A percentile compares a stretch with the other conserved stretches of the same genome.
Evolutionary conservation across 2,888 invertebrate genomes (phyloP).

Genomic region (Brenthis ino): DNA sequence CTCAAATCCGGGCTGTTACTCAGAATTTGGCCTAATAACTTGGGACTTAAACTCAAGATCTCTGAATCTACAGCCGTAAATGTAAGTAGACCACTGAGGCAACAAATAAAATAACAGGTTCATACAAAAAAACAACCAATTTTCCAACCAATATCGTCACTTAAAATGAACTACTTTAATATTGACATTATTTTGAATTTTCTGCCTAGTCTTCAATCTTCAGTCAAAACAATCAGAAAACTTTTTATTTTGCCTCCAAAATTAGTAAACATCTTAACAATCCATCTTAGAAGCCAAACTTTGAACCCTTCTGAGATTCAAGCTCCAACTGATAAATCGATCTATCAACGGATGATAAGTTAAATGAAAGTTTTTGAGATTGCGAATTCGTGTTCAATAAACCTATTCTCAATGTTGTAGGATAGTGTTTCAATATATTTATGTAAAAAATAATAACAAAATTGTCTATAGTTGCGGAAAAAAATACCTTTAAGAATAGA

Average conservation of each 20-base stretch:
- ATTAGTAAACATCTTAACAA: constrained; percentile 30
- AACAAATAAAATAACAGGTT: too few relatives aligned
- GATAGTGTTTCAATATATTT: too few relatives aligned
- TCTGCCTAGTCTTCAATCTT: constrained; percentile 13
- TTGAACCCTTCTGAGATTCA: constrained; percentile 42
- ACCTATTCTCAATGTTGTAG: too few relatives aligned
- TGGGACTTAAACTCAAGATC: too few relatives aligned
- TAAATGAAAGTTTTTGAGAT: constrained; percentile 20
- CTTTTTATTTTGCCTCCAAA: constrained; percentile 24
- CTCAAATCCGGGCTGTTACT: too few relatives aligned
- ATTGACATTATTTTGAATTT: background rate
- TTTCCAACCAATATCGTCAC: background rate
- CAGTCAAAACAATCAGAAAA: constrained; percentile 22
- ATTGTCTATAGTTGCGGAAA: too few relatives aligned
- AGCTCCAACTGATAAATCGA: constrained; percentile 40
- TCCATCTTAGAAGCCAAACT: constrained; percentile 36
- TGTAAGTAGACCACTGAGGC: too few relatives aligned
- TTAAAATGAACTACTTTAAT: background rate
- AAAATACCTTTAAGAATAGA: too few relatives aligned
- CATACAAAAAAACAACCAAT: background rate
- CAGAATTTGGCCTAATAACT: too few relatives aligned
- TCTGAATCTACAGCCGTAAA: too few relatives aligned
- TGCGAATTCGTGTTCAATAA: constrained; percentile 9
- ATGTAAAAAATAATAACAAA: too few relatives aligned
- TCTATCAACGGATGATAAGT: constrained; percentile 38